Evolutionary conservation across 2,888 invertebrate species (phyloP).

Genomic region (Apotomis turbidana): DNA sequence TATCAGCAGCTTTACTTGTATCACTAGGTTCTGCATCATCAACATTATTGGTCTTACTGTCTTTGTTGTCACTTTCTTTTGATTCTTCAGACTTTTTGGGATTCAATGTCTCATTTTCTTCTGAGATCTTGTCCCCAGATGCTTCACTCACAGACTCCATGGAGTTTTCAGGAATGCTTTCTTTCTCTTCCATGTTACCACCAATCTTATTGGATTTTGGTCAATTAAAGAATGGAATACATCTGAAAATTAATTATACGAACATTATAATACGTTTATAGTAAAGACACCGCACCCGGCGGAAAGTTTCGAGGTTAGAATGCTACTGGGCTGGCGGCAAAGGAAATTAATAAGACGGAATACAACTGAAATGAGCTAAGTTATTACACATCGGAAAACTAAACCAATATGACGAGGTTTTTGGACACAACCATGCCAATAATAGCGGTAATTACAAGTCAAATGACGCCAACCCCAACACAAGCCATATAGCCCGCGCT

Average conservation of each 20-base stretch:
- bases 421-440: conserved; percentile 3
- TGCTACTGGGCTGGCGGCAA: conserved; percentile 46
- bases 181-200: conserved; percentile 73
- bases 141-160: conserved; percentile 49
- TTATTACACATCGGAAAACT: background rate
- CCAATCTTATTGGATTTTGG: conserved; percentile 58
- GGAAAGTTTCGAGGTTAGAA: conserved; percentile 72
- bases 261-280: conserved; percentile 34
- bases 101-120: conserved; percentile 5
- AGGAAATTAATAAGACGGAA: conserved; percentile 9
- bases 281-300: conserved; percentile 64
- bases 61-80: conserved; percentile 41
- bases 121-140: conserved; percentile 45
- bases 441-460: conserved; percentile 40
- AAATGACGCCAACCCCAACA: conserved; percentile 64
- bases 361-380: background rate
- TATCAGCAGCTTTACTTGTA: conserved; percentile 35
- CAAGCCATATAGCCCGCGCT: conserved; percentile 77
- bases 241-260: conserved; percentile 61
- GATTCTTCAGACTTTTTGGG: conserved; percentile 35
- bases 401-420: background rate
- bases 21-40: conserved; percentile 47
- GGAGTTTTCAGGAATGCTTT: conserved; percentile 57
- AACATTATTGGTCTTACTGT: conserved; percentile 41
- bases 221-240: conserved; percentile 51